These are phyloP conservation scores for Timema cristinae DNA, from an alignment of 2,888 invertebrate genomes.

Conservation along the genomic window DNA sequence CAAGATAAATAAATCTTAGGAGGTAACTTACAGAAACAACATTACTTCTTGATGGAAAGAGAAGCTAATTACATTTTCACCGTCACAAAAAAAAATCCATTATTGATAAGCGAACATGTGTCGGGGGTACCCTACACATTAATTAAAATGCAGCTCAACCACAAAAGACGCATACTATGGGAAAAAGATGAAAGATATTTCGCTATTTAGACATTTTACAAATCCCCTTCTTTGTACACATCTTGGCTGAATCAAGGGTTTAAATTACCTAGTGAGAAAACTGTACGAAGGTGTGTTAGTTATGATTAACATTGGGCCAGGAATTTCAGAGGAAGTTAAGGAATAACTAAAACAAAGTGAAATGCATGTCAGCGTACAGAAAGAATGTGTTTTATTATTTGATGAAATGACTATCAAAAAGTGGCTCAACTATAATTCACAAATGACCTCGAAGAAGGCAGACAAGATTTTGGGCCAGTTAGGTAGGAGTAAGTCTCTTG, in stretches of 20 bases:
- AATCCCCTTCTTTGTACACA: conserved; percentile 37
- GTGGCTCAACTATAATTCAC: conserved; percentile 32
- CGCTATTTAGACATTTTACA: conserved; percentile 36
- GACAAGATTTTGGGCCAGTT: conserved; percentile 34
- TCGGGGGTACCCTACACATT: conserved; percentile 4
- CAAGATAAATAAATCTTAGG: background rate
- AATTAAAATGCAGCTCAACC: conserved; percentile 5
- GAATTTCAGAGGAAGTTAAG: conserved; percentile 32
- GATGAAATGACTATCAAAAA: conserved; percentile 35
- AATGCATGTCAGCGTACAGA: conserved; percentile 33
- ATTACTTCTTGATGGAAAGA: background rate
- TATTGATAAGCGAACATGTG: background rate
- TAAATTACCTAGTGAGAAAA: conserved; percentile 34
- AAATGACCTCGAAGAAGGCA: conserved; percentile 34
- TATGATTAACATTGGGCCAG: conserved; percentile 33
- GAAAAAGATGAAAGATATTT: conserved; percentile 35
- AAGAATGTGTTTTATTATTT: conserved; percentile 34
- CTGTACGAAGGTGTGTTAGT: conserved; percentile 36
- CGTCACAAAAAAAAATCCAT: conserved; percentile 10
- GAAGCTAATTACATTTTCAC: conserved; percentile 6
- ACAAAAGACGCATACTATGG: conserved; percentile 30
- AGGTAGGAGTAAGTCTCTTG: conserved; percentile 29
- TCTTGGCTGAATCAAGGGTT: conserved; percentile 32
- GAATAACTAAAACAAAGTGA: conserved; percentile 32
- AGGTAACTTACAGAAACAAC: background rate